phyloP scores from a whole-genome alignment of 53 echinoderm and acorn worm genomes.

The Hippasteria phrygiana region DNA sequence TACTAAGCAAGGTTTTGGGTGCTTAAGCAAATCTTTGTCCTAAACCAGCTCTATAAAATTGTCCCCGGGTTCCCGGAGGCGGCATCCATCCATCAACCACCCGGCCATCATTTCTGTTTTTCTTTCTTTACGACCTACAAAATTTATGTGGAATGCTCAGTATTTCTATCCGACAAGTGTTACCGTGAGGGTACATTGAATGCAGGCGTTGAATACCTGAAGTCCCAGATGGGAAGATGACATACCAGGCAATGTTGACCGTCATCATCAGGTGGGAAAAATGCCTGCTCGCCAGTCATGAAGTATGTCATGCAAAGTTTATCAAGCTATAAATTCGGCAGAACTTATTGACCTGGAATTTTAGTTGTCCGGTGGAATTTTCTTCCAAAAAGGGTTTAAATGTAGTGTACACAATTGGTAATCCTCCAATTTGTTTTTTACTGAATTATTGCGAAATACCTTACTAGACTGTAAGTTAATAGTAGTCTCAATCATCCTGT shows the following conservation, averaged over 20 bases:
- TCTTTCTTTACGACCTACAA: constrained; percentile 20
- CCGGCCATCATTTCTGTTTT: background rate
- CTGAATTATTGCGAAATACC: too few relatives aligned
- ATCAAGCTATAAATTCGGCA: constrained; percentile 16
- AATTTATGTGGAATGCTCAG: constrained; percentile 30
- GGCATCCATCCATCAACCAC: background rate
- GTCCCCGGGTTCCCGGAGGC: background rate
- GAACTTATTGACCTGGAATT: background rate
- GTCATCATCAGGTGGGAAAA: background rate
- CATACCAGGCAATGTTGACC: background rate
- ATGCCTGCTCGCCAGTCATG: background rate
- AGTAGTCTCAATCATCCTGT: too few relatives aligned
- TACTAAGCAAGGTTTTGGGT: too few relatives aligned
- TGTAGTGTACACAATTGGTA: too few relatives aligned
- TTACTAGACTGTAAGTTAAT: too few relatives aligned
- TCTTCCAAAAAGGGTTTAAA: too few relatives aligned
- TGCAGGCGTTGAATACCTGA: background rate
- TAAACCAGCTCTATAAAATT: background rate
- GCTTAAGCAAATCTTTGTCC: too few relatives aligned
- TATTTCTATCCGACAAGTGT: constrained; percentile 21
- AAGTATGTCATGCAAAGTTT: background rate
- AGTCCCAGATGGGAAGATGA: constrained; percentile 15
- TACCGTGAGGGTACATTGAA: background rate
- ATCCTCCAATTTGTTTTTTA: too few relatives aligned
- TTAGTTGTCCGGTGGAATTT: background rate